A percentile compares a stretch with the other conserved stretches of the same genome.
These are phyloP conservation scores for Ailuropoda melanoleuca DNA, from an alignment of 2,113 vertebrate species.

Conservation along the genomic window DNA sequence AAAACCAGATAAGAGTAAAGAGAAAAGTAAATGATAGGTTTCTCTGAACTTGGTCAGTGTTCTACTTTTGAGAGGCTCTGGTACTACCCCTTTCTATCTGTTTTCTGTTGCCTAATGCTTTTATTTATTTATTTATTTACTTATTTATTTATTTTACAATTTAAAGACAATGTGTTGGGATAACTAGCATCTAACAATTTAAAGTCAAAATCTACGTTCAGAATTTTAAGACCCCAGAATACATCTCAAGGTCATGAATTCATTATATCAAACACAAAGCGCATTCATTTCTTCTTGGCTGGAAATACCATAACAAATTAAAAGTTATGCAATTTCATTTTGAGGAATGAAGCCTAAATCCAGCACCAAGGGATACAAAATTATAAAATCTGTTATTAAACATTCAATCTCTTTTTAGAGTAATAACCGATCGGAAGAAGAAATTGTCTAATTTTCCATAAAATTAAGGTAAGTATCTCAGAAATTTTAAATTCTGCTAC, in stretches of 20 bases:
- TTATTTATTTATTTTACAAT: neutral
- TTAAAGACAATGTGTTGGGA: neutral
- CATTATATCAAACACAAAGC: neutral
- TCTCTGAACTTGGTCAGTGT: neutral
- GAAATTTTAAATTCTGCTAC: conserved; percentile 29
- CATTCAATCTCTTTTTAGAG: conserved; percentile 44
- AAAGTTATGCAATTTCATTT: conserved; percentile 37
- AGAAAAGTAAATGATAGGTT: neutral
- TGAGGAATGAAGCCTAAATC: neutral
- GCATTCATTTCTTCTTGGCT: neutral
- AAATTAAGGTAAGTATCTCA: conserved; percentile 53
- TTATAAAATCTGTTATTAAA: conserved; percentile 52
- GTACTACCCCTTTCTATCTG: accelerated
- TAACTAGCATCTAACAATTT: neutral
- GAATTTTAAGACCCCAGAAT: neutral
- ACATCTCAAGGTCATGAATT: neutral
- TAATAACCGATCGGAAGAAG: conserved; percentile 24
- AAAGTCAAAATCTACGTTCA: neutral
- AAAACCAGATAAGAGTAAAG: neutral
- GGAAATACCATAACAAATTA: conserved; percentile 26
- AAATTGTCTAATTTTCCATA: conserved; percentile 51
- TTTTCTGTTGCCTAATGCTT: neutral
- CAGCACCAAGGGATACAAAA: neutral
- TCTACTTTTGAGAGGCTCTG: neutral
- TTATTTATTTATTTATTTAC: neutral